Percentiles rank a stretch among this genome's conserved stretches.
These are phyloP conservation scores for Tenebrosternarchus preto DNA, from an alignment of 2,113 vertebrate genomes.

Conservation along the genomic window DNA sequence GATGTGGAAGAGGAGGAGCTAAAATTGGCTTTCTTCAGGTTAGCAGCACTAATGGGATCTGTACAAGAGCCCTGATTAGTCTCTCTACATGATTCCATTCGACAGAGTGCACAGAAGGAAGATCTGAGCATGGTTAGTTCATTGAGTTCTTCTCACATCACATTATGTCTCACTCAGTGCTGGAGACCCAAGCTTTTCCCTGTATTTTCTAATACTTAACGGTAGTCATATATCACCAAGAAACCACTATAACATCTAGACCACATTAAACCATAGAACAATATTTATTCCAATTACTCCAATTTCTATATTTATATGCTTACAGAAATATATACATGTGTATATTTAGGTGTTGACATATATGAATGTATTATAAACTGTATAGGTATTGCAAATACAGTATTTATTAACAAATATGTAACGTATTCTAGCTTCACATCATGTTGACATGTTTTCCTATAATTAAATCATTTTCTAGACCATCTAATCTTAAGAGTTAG, in stretches of 20 bases:
- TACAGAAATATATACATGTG: constrained; percentile 75
- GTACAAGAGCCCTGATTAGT: constrained; percentile 1
- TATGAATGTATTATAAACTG: constrained; percentile 80
- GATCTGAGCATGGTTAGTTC: constrained; percentile 5
- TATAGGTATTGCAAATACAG: constrained; percentile 71
- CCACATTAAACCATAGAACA: constrained; percentile 64
- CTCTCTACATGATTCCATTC: constrained; percentile 22
- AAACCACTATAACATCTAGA: constrained; percentile 49
- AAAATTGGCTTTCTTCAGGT: neutral
- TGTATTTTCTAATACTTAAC: constrained; percentile 29
- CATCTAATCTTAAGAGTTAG: neutral
- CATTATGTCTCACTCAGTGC: constrained; percentile 20
- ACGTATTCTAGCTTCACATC: constrained; percentile 60
- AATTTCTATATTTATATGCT: constrained; percentile 73
- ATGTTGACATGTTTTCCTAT: constrained; percentile 17
- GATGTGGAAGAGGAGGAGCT: neutral
- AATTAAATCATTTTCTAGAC: constrained; percentile 2
- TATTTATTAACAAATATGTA: constrained; percentile 60
- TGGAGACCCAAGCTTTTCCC: constrained; percentile 14
- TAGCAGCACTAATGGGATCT: constrained; percentile 2
- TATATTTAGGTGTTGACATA: constrained; percentile 80
- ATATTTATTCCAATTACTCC: constrained; percentile 68
- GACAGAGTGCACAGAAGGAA: constrained; percentile 22
- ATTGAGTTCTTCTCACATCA: constrained; percentile 27
- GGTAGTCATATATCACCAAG: constrained; percentile 2